Evolutionary conservation across 2,888 invertebrate genomes (phyloP).

Genomic region (Ophion ventricosus): DNA sequence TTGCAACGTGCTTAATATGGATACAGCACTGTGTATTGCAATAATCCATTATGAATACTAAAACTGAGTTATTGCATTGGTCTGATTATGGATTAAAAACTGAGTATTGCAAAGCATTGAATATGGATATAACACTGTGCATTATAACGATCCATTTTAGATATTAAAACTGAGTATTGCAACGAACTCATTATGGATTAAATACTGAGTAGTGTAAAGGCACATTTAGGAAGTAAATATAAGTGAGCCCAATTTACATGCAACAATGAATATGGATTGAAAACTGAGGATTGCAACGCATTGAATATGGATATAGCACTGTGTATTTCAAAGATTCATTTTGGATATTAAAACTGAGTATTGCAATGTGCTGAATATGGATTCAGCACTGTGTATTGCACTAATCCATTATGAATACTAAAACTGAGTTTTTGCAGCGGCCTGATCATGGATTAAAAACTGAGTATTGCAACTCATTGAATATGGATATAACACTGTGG

Average conservation of each 20-base stretch:
- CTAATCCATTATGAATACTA: background rate
- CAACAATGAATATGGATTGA: background rate
- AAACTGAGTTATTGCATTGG: background rate
- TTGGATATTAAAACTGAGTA: background rate
- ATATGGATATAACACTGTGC: background rate
- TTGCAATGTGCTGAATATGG: background rate
- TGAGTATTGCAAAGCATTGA: conserved; percentile 24
- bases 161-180: background rate
- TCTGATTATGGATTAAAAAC: background rate
- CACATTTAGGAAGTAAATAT: background rate
- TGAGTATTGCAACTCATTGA: no score
- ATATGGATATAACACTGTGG: background rate
- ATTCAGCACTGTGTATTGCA: conserved; percentile 23
- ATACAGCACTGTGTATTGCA: no score
- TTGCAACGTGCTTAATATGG: no score
- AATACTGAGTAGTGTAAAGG: background rate
- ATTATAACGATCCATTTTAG: no score
- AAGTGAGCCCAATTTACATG: background rate
- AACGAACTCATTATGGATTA: no score
- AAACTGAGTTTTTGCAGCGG: conserved; percentile 23
- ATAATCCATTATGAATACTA: no score
- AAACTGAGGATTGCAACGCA: background rate
- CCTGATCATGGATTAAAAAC: no score
- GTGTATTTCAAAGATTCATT: background rate
- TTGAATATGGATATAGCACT: no score